These are phyloP conservation scores for Electrona antarctica DNA, from an alignment of 2,113 vertebrate genomes.

Conservation along the genomic window DNA sequence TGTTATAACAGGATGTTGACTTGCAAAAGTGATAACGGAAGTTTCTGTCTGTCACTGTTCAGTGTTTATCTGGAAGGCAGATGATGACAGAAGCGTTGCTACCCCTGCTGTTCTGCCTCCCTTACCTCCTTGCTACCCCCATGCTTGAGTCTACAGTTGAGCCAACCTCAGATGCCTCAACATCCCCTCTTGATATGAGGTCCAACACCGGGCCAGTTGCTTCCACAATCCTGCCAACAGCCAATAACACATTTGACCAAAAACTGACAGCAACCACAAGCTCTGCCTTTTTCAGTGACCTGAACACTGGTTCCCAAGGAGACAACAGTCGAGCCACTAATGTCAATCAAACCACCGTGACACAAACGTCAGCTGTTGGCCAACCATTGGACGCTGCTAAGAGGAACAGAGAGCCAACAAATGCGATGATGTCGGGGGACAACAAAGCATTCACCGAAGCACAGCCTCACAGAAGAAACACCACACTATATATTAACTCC, in stretches of 20 bases:
- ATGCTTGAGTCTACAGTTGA: conserved; percentile 1
- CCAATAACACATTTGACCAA: not conserved
- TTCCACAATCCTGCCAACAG: not conserved
- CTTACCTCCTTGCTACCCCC: conserved; percentile 29
- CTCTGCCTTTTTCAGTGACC: not conserved
- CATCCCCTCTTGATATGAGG: not conserved
- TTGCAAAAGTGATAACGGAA: too few relatives aligned
- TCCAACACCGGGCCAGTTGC: not conserved
- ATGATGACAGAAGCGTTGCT: conserved; percentile 31
- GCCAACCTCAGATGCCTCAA: not conserved
- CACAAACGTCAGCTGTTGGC: not conserved
- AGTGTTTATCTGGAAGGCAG: conserved; percentile 12
- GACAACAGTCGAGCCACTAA: not conserved
- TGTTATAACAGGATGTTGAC: too few relatives aligned
- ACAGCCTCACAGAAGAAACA: not conserved
- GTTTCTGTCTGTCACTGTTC: not conserved
- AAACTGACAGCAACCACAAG: not conserved
- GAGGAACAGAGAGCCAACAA: not conserved
- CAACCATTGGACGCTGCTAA: too few relatives aligned
- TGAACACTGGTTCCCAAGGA: not conserved
- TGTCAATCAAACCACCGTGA: not conserved
- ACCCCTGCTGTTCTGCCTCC: conserved; percentile 31
- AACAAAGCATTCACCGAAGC: not conserved
- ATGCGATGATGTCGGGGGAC: not conserved
- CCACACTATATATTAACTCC: not conserved